phyloP scores from a whole-genome alignment of 2,797 vertebrate genomes.

The Tokudaia tokunoshimensis region DNA sequence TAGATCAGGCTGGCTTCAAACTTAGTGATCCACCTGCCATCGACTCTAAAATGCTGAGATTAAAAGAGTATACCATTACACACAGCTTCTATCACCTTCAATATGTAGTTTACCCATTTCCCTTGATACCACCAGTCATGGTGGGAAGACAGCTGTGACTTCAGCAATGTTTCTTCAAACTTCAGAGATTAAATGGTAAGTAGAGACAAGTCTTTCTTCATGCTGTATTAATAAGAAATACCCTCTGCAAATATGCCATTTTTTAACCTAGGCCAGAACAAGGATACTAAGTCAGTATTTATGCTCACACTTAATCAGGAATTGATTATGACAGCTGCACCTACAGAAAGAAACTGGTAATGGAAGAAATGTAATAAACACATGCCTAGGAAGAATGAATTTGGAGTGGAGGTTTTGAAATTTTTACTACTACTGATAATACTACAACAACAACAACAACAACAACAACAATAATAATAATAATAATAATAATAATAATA shows the following conservation, averaged over 20 bases:
- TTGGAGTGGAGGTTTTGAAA: not conserved
- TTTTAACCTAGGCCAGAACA: not conserved
- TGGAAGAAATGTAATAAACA: not conserved
- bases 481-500: not conserved
- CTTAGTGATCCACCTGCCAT: not conserved
- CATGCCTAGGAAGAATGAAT: not conserved
- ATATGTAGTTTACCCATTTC: not conserved
- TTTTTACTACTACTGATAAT: no score
- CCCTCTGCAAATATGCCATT: not conserved
- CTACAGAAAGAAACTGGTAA: not conserved
- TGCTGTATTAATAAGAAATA: not conserved
- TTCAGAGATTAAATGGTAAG: not conserved
- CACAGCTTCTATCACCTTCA: not conserved
- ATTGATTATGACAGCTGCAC: not conserved
- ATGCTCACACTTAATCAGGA: not conserved
- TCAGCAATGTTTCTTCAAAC: not conserved
- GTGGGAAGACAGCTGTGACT: not conserved
- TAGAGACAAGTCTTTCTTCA: not conserved
- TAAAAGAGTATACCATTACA: not conserved
- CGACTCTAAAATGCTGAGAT: not conserved
- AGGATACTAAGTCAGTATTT: not conserved
- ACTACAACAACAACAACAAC: no score
- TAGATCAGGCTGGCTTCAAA: not conserved
- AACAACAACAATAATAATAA: no score
- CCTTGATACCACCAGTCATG: accelerated